Evolutionary conservation across 2,888 invertebrate genomes (phyloP), one percentile per base, ranked within the genome.

Genomic region (Euphydryas editha): DNA sequence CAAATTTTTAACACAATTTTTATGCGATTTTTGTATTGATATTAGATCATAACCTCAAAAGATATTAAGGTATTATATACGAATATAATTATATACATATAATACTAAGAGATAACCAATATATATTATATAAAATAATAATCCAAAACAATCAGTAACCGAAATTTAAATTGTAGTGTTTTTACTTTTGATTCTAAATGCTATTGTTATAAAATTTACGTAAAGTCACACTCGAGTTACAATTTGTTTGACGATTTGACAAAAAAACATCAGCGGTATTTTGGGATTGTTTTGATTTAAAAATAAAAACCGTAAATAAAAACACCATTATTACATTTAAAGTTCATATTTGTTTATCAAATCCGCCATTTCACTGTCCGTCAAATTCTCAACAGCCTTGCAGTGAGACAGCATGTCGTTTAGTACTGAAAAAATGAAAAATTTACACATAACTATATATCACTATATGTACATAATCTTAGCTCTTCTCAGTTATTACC

Each of bases 291-390:
- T n/a, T 1, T n/a, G n/a, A 39, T 15, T 11, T 39, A 5, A 44
- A 5, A 0, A n/a, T 15, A 5, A 3, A 1, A 1, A n/a, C 13
- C 3, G 15, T n/a, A 44, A n/a, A 44, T n/a, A 6, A 6, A 44
- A 44, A 44, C 42, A 15, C 1, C 42, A 3, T 1, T n/a, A 37
- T 55, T 61, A 49, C 13, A 65, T 24, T 84, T 82, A 91, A 61
- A 92, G 83, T 84, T 92, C 92, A 73, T 84, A 92, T 85, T 87
- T 89, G 74, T 82, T 85, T 81, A 82, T 88, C 79, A 92, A 78
- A 74, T 90, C 86, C 1, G 78, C 78, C 18, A 90, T 75, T 7
- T 81, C 80, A 8, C 77, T 75, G 1, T 87, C 88, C 39, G 71
- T 75, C 64, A 83, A 79, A 1, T 83, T 80, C 59, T 91, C 91